phyloP scores from a whole-genome alignment of 2,888 invertebrate genomes.

The Pterostichus madidus region DNA sequence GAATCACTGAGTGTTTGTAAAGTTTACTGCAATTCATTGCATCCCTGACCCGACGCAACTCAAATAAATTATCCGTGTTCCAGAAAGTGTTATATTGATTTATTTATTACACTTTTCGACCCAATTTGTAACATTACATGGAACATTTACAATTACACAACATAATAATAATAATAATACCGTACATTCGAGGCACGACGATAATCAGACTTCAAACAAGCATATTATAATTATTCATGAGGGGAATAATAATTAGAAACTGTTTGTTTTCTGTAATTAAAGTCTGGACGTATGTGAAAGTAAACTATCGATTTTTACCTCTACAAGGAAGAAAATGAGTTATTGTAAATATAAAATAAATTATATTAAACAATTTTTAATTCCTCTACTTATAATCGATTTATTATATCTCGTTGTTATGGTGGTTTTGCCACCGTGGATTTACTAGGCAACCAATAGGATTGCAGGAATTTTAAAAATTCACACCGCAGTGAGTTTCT shows the following conservation, averaged over 20 bases:
- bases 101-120: constrained; percentile 40
- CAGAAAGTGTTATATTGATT: constrained; percentile 60
- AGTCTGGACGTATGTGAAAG: neutral
- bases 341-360: neutral
- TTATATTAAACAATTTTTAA: too few relatives aligned
- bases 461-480: too few relatives aligned
- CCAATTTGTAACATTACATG: constrained; percentile 44
- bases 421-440: too few relatives aligned
- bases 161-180: constrained; percentile 5
- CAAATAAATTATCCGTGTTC: constrained; percentile 57
- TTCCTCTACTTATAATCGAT: too few relatives aligned
- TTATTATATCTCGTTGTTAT: too few relatives aligned
- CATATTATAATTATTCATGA: constrained; percentile 11
- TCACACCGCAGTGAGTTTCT: neutral
- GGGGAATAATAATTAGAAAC: constrained; percentile 12
- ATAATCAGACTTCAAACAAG: neutral
- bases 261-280: constrained; percentile 35
- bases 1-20: too few relatives aligned
- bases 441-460: too few relatives aligned
- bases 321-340: neutral
- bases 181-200: constrained; percentile 12
- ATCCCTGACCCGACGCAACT: constrained; percentile 54
- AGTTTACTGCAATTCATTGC: constrained; percentile 20
- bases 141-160: constrained; percentile 33
- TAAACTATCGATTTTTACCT: constrained; percentile 9